Evolutionary conservation across 53 echinoderm and acorn worm species (phyloP), one percentile per base, ranked within the genome.

Genomic region (Crossaster papposus): DNA sequence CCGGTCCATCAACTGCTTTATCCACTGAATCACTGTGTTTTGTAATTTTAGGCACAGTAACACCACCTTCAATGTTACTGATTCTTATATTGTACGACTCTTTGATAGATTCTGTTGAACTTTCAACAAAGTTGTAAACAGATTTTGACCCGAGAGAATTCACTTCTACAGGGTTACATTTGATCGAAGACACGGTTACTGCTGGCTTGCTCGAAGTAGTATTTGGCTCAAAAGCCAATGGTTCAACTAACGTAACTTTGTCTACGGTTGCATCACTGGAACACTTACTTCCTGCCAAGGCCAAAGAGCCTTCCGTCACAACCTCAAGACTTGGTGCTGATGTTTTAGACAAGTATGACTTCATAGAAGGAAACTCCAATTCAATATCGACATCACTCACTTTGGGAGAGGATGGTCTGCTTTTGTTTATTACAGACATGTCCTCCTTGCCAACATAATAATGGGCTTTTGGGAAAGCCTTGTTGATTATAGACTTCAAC

Each of bases 401-500:
- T 68, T 68, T 82, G 7, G 65, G 82, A 14, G 84, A 84, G 17
- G 84, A 51, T 30, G 84, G 72, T 36, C 14, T 30, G 22, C 84
- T 52, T 72, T 84, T 84, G 53, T 44, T 31, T 31, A 37, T 14
- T 70, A 51, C 32, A 72, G 30, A 14, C 30, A 35, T 30, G 8
- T 84, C 84, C 2, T 84, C 84, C 51, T 84, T 84, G 71, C 72
- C 36, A 17, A 52, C 71, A 72, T 72, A 52, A 0, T 53, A 34
- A 44, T 37, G n/a, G 3, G 82, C 23, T 84, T 84, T 84, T 23
- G 84, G 72, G n/a, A 84, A 84, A 26, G 51, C 84, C 71, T 84
- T 84, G 31, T 84, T 65, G 11, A 84, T 14, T 12, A 84, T 84
- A n/a, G 84, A 84, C 31, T 84, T 84, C 10, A 84, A 65, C 72